These are phyloP conservation scores for Malthinus flaveolus DNA, from an alignment of 2,888 invertebrate genomes.

Conservation along the genomic window DNA sequence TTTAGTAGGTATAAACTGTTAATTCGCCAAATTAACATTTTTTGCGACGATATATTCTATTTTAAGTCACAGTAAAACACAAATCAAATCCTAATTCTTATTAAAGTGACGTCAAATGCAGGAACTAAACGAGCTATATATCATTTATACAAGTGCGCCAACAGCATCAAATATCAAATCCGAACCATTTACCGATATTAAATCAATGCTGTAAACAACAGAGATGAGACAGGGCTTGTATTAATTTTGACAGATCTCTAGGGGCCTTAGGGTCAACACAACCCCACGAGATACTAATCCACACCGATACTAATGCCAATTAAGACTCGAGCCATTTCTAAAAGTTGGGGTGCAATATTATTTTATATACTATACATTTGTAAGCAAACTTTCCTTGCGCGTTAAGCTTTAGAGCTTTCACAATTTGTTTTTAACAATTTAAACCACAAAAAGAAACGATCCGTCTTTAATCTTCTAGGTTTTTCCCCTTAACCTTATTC, in stretches of 20 bases:
- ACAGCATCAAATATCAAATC: slow-evolving; percentile 31
- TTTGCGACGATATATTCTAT: not conserved
- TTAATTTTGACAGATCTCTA: slow-evolving; percentile 30
- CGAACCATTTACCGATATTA: slow-evolving; percentile 35
- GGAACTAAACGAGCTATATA: slow-evolving; percentile 35
- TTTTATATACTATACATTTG: slow-evolving; percentile 5
- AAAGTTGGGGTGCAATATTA: slow-evolving; percentile 17
- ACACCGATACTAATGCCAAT: slow-evolving; percentile 40
- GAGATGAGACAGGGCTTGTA: slow-evolving; percentile 29
- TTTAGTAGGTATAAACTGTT: not conserved
- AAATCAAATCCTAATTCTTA: slow-evolving; percentile 32
- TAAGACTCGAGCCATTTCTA: slow-evolving; percentile 30
- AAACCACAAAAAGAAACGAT: no score
- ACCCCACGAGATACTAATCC: slow-evolving; percentile 36
- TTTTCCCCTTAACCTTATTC: no score
- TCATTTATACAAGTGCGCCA: slow-evolving; percentile 31
- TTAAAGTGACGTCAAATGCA: slow-evolving; percentile 34
- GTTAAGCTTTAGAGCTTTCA: no score
- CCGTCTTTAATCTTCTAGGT: no score
- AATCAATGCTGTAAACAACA: slow-evolving; percentile 35
- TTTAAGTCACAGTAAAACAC: slow-evolving; percentile 6
- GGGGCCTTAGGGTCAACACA: slow-evolving; percentile 26
- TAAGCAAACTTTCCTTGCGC: no score
- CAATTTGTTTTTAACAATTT: no score
- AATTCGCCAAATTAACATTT: not conserved